Percentiles rank a stretch among this genome's conserved stretches.
These are phyloP conservation scores for Scolopax rusticola DNA, from an alignment of 2,797 vertebrate genomes.

Conservation along the genomic window DNA sequence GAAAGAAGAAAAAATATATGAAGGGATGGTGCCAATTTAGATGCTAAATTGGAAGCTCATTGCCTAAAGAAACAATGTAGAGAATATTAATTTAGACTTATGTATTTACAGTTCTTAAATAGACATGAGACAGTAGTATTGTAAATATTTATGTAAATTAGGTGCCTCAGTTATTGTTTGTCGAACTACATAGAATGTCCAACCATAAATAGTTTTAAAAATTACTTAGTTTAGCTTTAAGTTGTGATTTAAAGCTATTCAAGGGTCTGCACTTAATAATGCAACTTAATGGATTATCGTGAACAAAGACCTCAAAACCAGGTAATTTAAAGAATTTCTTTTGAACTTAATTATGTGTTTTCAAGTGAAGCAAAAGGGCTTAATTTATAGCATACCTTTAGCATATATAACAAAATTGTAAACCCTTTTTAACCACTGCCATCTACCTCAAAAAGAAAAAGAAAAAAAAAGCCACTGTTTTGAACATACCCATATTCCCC, in stretches of 20 bases:
- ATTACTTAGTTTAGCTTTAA: not conserved
- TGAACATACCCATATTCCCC: constrained; percentile 89
- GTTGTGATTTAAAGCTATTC: not conserved
- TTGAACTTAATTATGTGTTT: not conserved
- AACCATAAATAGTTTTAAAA: not conserved
- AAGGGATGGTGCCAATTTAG: not conserved
- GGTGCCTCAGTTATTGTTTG: not conserved
- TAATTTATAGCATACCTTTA: not conserved
- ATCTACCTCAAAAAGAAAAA: not conserved
- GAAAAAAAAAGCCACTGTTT: not conserved
- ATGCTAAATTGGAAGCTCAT: not conserved
- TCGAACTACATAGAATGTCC: not conserved
- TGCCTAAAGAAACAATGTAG: not conserved
- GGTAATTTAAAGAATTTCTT: not conserved
- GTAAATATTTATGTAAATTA: not conserved
- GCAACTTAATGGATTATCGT: not conserved
- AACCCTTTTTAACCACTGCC: not conserved
- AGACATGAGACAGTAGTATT: not conserved
- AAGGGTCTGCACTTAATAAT: not conserved
- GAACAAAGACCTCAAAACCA: not conserved
- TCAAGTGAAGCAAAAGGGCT: not conserved
- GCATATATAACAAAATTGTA: not conserved
- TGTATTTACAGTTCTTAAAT: not conserved
- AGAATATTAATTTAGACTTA: not conserved
- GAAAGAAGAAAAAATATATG: not conserved